Base-by-base conservation (phyloP, 1,140 invertebrate genomes). In the Drosophila sp. region DNA sequence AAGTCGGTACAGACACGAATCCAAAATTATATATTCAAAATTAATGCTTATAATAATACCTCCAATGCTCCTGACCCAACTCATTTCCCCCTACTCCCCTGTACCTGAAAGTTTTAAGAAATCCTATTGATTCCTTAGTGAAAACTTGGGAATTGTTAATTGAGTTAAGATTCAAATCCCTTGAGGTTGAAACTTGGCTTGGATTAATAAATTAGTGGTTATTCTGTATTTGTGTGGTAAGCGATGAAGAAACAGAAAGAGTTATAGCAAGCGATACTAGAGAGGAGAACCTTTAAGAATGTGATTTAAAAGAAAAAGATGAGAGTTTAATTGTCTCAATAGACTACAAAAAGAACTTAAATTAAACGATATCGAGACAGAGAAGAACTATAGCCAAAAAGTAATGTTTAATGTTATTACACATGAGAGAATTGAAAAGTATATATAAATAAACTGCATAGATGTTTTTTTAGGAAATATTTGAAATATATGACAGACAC, bases 21-120 rank as follows among this genome's bases (percentile, higher is more conserved):
- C 21, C 21, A 21, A 16, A n/a, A 48, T 48, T 48, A 48, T 48
- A 11, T n/a, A 48, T 50, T 50, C 46, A 13, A 50, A 50, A 13
- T 32, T 11, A 53, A 36, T 36, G 14, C 32, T 18, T 14, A 53
- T 53, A 53, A 53, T 53, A 38, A 38, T 11, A n/a, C n/a, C n/a
- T 11, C 34, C 0, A 2, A 38, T 9, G 11, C 50, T 25, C 27
- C 14, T 7, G 4, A 1, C 29, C 7, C 29, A 14, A 7, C 27
- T 14, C 4, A 3, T 7, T n/a, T 6, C 8, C 13, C 13, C 32
- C 4, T n/a, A 21, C 9, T 4, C 21, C 16, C 21, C 1, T 13
- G 9, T 34, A 51, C 50, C 29, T 51, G 27, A 25, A 48, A 48
- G 9, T 25, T 25, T 27, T 1, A 5, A 21, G 45, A 48, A 27